A percentile compares a stretch with the other conserved stretches of the same genome.
phyloP scores from a whole-genome alignment of 2,888 invertebrate genomes.

The Cryptocheilus praepositus region DNA sequence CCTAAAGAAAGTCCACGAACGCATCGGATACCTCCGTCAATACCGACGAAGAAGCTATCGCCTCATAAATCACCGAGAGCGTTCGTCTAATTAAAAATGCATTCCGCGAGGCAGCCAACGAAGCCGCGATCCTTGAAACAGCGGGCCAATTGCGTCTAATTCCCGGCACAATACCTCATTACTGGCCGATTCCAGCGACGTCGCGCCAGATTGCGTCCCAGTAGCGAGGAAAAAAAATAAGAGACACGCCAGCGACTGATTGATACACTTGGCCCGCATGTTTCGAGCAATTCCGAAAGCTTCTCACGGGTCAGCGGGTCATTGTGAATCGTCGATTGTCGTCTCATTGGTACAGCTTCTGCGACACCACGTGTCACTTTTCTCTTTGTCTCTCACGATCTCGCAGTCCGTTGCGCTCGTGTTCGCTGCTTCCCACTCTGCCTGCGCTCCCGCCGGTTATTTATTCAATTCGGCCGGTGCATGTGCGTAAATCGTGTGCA shows the following conservation, averaged over 20 bases:
- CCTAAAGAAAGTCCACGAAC: too few species aligned
- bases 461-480: conserved; percentile 39
- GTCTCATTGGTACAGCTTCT: not conserved
- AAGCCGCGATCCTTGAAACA: too few species aligned
- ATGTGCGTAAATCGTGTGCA: conserved; percentile 57
- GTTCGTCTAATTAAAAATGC: too few species aligned
- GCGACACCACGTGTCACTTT: not conserved
- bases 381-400: not conserved
- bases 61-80: too few species aligned
- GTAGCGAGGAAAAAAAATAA: not conserved
- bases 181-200: not conserved
- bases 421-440: conserved; percentile 23
- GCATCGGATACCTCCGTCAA: too few species aligned
- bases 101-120: too few species aligned
- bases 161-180: too few species aligned
- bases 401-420: too few species aligned
- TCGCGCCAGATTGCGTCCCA: too few species aligned
- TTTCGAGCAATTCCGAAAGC: not conserved
- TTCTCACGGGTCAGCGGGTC: conserved; percentile 8
- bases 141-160: too few species aligned
- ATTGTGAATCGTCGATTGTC: not conserved
- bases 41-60: too few species aligned
- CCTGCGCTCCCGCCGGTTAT: conserved; percentile 24
- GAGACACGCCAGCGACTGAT: not conserved
- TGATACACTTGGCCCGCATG: conserved; percentile 4